These are phyloP conservation scores for Scaptomyza reducta DNA, from an alignment of 2,888 invertebrate species.

Conservation along the genomic window DNA sequence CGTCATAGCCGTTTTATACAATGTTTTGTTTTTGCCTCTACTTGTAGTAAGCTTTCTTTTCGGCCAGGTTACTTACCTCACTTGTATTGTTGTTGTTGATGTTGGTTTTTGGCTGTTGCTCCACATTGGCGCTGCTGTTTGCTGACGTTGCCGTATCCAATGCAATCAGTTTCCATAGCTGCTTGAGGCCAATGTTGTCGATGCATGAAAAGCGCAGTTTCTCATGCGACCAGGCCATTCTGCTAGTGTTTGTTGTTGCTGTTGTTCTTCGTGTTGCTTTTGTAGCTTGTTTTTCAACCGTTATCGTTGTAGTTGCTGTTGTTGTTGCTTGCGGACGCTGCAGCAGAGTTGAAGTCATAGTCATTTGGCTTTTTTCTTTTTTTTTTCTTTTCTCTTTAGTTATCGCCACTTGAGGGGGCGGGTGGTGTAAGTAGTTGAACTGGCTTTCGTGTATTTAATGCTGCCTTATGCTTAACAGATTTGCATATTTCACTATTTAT, in stretches of 20 bases:
- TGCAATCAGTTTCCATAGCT: slow-evolving; percentile 84
- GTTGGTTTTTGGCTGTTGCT: slow-evolving; percentile 52
- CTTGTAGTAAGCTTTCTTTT: slow-evolving; percentile 51
- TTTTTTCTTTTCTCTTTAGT: neutral
- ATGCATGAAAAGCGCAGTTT: slow-evolving; percentile 83
- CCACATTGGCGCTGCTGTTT: slow-evolving; percentile 46
- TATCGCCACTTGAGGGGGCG: slow-evolving; percentile 57
- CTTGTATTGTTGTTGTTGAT: slow-evolving; percentile 61
- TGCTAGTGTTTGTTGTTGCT: slow-evolving; percentile 49
- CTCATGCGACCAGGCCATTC: slow-evolving; percentile 84
- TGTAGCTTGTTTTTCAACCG: slow-evolving; percentile 43
- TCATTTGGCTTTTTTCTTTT: slow-evolving; percentile 50
- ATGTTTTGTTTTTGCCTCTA: slow-evolving; percentile 16
- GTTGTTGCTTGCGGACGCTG: slow-evolving; percentile 65
- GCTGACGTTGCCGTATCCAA: slow-evolving; percentile 74
- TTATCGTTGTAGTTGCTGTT: slow-evolving; percentile 26
- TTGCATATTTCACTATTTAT: slow-evolving; percentile 55
- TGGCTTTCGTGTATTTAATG: slow-evolving; percentile 13
- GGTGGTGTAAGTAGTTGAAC: slow-evolving; percentile 6
- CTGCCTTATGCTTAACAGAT: slow-evolving; percentile 58
- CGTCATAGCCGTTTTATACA: slow-evolving; percentile 51
- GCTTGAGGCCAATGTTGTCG: slow-evolving; percentile 83
- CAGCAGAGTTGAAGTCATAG: slow-evolving; percentile 84
- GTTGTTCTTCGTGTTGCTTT: slow-evolving; percentile 37
- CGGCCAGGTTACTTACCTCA: slow-evolving; percentile 70